A percentile compares a stretch with the other conserved stretches of the same genome.
These are phyloP conservation scores for Paramormyrops kingsleyae DNA, from an alignment of 2,113 vertebrate species.

Conservation along the genomic window DNA sequence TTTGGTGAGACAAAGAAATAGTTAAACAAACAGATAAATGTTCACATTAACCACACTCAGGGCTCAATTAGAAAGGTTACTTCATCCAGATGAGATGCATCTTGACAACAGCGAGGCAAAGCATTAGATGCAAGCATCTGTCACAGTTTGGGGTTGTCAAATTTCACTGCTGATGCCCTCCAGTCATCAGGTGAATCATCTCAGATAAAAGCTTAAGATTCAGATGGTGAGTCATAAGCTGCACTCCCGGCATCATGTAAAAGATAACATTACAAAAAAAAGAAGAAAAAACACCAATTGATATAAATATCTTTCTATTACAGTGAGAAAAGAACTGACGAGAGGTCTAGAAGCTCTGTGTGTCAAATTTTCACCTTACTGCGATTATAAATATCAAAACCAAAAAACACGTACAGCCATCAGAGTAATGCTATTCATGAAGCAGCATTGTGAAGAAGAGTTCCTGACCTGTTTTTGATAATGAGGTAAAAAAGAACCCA, in stretches of 20 bases:
- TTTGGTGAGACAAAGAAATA: not conserved
- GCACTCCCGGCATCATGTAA: not conserved
- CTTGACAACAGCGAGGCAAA: not conserved
- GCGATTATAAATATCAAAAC: not conserved
- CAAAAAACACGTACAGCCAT: not conserved
- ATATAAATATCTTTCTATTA: not conserved
- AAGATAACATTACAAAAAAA: not conserved
- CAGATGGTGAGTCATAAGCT: not conserved
- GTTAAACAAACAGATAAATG: not conserved
- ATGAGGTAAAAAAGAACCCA: not conserved
- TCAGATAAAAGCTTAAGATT: not conserved
- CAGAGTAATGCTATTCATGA: not conserved
- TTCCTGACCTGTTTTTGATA: conserved; percentile 3
- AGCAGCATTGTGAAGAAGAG: not conserved
- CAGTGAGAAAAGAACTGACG: not conserved
- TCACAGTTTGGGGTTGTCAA: not conserved
- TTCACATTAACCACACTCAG: conserved; percentile 8
- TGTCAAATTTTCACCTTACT: conserved; percentile 3
- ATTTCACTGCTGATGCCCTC: not conserved
- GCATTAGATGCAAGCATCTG: not conserved
- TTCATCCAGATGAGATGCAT: not conserved
- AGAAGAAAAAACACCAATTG: not conserved
- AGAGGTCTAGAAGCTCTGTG: not conserved
- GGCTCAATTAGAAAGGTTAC: not conserved
- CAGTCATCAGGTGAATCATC: conserved; percentile 3